Percentiles rank a stretch among this genome's conserved stretches.
phyloP scores from a whole-genome alignment of 2,888 invertebrate genomes.

The Fissipunctia ypsillon region DNA sequence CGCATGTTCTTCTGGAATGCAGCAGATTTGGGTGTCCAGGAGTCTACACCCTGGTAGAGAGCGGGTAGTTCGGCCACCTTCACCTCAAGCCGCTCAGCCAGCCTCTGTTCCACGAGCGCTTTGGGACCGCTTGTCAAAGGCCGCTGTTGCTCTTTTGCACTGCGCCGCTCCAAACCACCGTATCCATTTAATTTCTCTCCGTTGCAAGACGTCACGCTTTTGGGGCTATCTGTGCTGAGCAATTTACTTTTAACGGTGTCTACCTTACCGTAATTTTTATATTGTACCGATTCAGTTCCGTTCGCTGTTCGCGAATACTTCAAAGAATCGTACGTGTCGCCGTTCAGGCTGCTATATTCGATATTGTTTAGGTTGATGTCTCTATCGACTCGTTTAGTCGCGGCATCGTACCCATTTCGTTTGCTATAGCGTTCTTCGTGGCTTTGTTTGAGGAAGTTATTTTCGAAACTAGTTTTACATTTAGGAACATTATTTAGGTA shows the following conservation, averaged over 20 bases:
- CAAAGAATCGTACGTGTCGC: slow-evolving; percentile 88
- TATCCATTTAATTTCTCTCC: slow-evolving; percentile 87
- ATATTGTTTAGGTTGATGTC: slow-evolving; percentile 86
- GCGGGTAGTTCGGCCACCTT: slow-evolving; percentile 92
- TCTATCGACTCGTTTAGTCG: slow-evolving; percentile 85
- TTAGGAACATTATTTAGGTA: slow-evolving; percentile 90
- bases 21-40: slow-evolving; percentile 94
- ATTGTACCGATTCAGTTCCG: slow-evolving; percentile 89
- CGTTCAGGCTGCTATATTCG: slow-evolving; percentile 87
- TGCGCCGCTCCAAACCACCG: slow-evolving; percentile 81
- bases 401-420: slow-evolving; percentile 85
- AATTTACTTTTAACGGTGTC: slow-evolving; percentile 89
- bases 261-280: slow-evolving; percentile 87
- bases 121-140: slow-evolving; percentile 86
- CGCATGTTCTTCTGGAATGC: slow-evolving; percentile 90
- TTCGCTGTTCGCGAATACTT: slow-evolving; percentile 90
- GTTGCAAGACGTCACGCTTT: slow-evolving; percentile 88
- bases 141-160: slow-evolving; percentile 81
- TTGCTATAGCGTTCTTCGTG: slow-evolving; percentile 86
- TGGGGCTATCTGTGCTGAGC: slow-evolving; percentile 88
- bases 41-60: slow-evolving; percentile 93
- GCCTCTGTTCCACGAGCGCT: slow-evolving; percentile 86
- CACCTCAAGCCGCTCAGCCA: slow-evolving; percentile 88
- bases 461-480: slow-evolving; percentile 89
- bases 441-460: slow-evolving; percentile 87